Evolutionary conservation across 2,888 invertebrate species (phyloP), one percentile per base, ranked within the genome.

Genomic region (Drosophila limbata): DNA sequence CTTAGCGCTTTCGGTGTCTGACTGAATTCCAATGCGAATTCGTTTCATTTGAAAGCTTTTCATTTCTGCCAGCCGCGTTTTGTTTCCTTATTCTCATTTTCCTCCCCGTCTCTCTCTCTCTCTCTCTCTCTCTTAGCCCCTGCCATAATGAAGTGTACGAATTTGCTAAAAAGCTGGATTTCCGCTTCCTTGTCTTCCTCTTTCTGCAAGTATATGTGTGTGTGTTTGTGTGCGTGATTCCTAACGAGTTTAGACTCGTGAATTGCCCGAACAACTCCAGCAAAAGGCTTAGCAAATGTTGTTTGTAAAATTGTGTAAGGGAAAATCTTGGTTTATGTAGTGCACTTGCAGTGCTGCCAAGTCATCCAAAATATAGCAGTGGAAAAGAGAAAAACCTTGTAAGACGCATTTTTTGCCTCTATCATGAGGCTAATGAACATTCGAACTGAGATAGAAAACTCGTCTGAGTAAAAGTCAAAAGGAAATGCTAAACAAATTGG

Each of bases 31-130:
- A 83, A 85, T 85, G 77, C 83, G 86, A 85, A 70, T 82, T 79
- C 84, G 80, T 82, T 85, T 79, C 80, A 79, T 85, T 85, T 72
- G 85, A 81, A 84, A 84, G 80, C 80, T 67, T 84, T 84, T 81
- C 82, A 71, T 81, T 78, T 81, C 68, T 57, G 44, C 44, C 63
- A 44, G 65, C 42, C 65, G 60, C 66, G 81, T 78, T 73, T 73
- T 78, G 69, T 81, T 81, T 73, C 62, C 73, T 68, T 77, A 37
- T 42, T 25, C 28, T 42, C 25, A 25, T 19, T 25, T 47, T 53
- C 44, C 51, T 42, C 25, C 6, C 25, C 44, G 47, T 42, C 25
- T 25, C 25, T 6, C 25, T n/a, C 11, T 31, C 19, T 21, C 42
- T n/a, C n/a, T 1, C 13, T 13, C 4, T 13, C 15, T 11, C 15